Percentiles rank a stretch among this genome's conserved stretches.
Conservation (phyloP, 1,140 invertebrate species). For the Drosophila sturtevanti region DNA sequence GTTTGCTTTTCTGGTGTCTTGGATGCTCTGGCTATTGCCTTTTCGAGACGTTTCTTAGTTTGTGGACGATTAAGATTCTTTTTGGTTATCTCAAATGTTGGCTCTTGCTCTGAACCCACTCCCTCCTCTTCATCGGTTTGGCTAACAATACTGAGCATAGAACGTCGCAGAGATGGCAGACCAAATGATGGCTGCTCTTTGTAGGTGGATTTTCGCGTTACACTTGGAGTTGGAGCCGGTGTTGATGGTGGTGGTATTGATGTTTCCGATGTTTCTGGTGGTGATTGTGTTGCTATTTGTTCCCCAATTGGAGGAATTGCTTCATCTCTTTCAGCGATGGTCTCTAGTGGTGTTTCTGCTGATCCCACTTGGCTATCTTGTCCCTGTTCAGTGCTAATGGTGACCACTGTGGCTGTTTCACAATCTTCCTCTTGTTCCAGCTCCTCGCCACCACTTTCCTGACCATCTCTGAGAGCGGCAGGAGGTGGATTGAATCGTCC, state of each 20-base stretch:
- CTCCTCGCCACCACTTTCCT: conserved; percentile 32
- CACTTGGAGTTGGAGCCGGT: neutral
- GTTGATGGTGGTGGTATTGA: neutral
- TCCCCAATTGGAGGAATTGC: neutral
- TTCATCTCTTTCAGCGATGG: neutral
- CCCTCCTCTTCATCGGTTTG: conserved; percentile 52
- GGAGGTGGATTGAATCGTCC: conserved; percentile 64
- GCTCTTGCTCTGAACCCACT: conserved; percentile 21
- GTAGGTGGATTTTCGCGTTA: too few relatives aligned
- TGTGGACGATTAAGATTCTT: conserved; percentile 38
- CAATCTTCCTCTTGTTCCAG: conserved; percentile 59
- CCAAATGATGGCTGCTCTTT: conserved; percentile 20
- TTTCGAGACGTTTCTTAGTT: conserved; percentile 32
- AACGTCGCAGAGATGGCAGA: conserved; percentile 56
- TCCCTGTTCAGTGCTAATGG: conserved; percentile 8
- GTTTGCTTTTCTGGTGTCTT: conserved; percentile 51
- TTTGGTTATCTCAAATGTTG: conserved; percentile 32
- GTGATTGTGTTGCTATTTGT: neutral
- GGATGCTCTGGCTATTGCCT: conserved; percentile 37
- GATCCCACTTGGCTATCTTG: conserved; percentile 6
- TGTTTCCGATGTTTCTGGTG: neutral
- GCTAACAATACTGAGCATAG: conserved; percentile 57
- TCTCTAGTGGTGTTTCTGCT: neutral
- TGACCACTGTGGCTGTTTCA: conserved; percentile 38
- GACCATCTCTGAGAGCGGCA: conserved; percentile 17